phyloP scores from a whole-genome alignment of 2,797 vertebrate species.

The Allobates femoralis region DNA sequence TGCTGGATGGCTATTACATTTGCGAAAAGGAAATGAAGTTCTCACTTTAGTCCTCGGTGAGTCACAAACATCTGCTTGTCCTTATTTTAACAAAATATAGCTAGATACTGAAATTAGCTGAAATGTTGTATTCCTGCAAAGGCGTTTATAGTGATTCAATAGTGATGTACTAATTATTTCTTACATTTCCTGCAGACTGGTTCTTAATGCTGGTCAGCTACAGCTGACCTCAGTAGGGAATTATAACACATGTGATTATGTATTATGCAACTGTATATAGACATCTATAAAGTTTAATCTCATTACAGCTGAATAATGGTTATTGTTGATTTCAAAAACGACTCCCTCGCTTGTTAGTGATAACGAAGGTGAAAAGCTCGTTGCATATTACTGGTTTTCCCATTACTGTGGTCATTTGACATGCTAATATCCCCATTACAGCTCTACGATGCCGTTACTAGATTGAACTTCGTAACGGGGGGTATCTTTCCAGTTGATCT shows the following conservation, averaged over 20 bases:
- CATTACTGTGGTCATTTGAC: background rate
- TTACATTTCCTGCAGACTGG: background rate
- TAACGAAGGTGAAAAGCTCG: background rate
- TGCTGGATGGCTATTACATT: background rate
- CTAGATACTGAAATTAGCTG: conserved; percentile 30
- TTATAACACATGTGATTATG: conserved; percentile 4
- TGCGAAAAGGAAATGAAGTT: background rate
- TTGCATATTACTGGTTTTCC: background rate
- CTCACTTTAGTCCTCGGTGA: conserved; percentile 5
- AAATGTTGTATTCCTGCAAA: conserved; percentile 21
- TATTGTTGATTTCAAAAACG: background rate
- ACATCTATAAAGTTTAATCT: conserved; percentile 7
- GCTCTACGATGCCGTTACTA: background rate
- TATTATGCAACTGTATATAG: conserved; percentile 24
- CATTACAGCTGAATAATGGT: conserved; percentile 35
- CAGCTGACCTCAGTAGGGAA: conserved; percentile 8
- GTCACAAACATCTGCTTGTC: conserved; percentile 49
- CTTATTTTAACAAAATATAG: conserved; percentile 1
- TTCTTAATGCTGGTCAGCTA: conserved; percentile 8
- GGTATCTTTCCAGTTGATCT: background rate
- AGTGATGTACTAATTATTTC: conserved; percentile 36
- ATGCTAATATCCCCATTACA: conserved; percentile 1
- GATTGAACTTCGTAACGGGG: background rate
- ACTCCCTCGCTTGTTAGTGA: background rate
- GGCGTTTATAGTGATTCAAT: conserved; percentile 7